A percentile compares a stretch with the other conserved stretches of the same genome.
phyloP scores from a whole-genome alignment of 2,888 invertebrate genomes.

The Adineta ricciae region DNA sequence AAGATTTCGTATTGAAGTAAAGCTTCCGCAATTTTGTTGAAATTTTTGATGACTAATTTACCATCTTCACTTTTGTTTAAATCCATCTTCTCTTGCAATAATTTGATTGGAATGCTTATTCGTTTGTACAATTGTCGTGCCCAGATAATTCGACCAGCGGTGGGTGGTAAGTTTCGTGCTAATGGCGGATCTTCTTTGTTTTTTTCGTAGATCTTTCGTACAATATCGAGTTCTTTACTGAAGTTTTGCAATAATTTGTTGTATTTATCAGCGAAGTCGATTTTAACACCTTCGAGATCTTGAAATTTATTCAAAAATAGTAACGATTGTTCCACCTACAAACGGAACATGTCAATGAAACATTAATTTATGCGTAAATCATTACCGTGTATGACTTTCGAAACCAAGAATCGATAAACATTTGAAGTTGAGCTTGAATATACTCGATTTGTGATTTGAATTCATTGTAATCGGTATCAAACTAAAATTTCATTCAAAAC shows the following conservation, averaged over 20 bases:
- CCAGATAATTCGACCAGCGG: conserved; percentile 70
- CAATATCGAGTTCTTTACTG: conserved; percentile 74
- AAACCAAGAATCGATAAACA: conserved; percentile 60
- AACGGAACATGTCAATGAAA: too few species aligned
- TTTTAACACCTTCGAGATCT: conserved; percentile 43
- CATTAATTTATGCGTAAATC: neutral
- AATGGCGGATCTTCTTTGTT: conserved; percentile 78
- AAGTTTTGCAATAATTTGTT: conserved; percentile 47
- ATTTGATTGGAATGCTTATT: conserved; percentile 68
- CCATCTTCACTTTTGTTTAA: conserved; percentile 40
- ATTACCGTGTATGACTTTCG: conserved; percentile 43
- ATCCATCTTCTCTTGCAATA: conserved; percentile 45
- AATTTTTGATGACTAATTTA: conserved; percentile 43
- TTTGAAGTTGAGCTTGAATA: conserved; percentile 48
- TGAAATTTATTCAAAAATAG: conserved; percentile 48
- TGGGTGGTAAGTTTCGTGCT: conserved; percentile 76
- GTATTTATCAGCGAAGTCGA: conserved; percentile 50
- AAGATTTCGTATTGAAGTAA: conserved; percentile 50
- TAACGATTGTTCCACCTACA: conserved; percentile 48
- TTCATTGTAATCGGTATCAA: conserved; percentile 71
- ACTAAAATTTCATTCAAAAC: conserved; percentile 53
- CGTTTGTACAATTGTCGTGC: conserved; percentile 69
- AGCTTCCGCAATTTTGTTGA: conserved; percentile 51
- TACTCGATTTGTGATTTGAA: conserved; percentile 68
- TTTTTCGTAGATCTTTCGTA: conserved; percentile 65